phyloP scores from a whole-genome alignment of 37 sponge, comb jelly and placozoan species.

The Halichondria panicea region DNA sequence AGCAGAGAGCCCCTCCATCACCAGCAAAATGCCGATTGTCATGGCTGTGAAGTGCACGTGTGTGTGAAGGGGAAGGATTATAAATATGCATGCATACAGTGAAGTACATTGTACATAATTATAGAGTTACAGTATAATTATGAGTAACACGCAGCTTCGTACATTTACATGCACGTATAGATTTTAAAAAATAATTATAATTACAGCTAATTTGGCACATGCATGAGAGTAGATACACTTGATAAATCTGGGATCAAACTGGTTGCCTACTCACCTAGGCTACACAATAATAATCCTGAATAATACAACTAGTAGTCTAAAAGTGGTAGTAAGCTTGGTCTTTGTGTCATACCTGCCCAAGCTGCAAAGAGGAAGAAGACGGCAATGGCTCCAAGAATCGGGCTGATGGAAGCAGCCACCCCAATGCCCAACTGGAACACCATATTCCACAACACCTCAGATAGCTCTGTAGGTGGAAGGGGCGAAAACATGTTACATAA shows the following conservation, averaged over 20 bases:
- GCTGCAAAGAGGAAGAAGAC: conserved; percentile 64
- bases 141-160: no score
- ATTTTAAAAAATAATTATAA: no score
- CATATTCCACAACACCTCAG: conserved; percentile 94
- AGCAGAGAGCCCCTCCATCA: conserved; percentile 99
- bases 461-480: conserved; percentile 72
- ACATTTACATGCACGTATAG: no score
- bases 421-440: conserved; percentile 42
- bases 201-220: no score
- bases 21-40: conserved; percentile 91
- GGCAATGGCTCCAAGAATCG: conserved; percentile 34
- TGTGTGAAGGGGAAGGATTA: neutral
- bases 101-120: no score
- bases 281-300: no score
- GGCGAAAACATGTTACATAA: conserved; percentile 3
- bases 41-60: conserved; percentile 40
- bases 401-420: neutral
- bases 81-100: neutral
- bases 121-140: no score
- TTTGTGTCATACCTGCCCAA: conserved; percentile 96
- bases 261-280: no score
- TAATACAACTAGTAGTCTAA: no score
- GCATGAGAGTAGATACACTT: no score
- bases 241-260: no score
- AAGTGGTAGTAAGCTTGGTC: no score